phyloP scores from a whole-genome alignment of 2,888 invertebrate genomes.

The Belgica antarctica region DNA sequence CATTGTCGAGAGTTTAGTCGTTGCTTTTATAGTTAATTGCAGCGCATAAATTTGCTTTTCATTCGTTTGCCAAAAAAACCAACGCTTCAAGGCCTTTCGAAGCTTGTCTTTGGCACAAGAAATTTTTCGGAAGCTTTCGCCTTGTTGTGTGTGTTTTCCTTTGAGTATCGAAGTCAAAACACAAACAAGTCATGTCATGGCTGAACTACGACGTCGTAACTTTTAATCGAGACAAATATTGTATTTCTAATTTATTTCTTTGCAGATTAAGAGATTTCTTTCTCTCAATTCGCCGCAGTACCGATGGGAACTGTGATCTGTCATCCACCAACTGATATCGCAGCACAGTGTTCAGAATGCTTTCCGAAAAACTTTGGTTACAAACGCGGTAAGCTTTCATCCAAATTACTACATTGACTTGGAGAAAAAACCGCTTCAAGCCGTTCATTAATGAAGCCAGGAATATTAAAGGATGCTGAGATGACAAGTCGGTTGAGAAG shows the following conservation, averaged over 20 bases:
- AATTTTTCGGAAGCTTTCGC: background rate
- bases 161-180: too few species aligned
- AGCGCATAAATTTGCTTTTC: constrained; percentile 16
- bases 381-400: constrained; percentile 32
- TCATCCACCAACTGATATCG: constrained; percentile 40
- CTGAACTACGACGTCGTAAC: background rate
- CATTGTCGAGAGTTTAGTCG: too few species aligned
- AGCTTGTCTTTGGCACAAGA: constrained; percentile 12
- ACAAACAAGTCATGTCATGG: too few species aligned
- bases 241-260: background rate
- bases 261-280: constrained; percentile 10
- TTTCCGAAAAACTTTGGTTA: constrained; percentile 31
- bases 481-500: background rate
- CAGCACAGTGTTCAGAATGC: constrained; percentile 36
- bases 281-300: background rate
- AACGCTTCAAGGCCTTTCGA: too few species aligned
- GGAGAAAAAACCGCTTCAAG: background rate
- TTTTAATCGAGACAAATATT: background rate
- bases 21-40: constrained; percentile 3
- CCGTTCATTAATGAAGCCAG: too few species aligned
- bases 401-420: too few species aligned
- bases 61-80: background rate
- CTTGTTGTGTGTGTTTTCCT: too few species aligned
- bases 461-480: too few species aligned
- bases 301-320: constrained; percentile 41